Percentiles rank a stretch among this genome's conserved stretches.
These are phyloP conservation scores for Metalampra italica DNA, from an alignment of 2,888 invertebrate genomes.

Conservation along the genomic window DNA sequence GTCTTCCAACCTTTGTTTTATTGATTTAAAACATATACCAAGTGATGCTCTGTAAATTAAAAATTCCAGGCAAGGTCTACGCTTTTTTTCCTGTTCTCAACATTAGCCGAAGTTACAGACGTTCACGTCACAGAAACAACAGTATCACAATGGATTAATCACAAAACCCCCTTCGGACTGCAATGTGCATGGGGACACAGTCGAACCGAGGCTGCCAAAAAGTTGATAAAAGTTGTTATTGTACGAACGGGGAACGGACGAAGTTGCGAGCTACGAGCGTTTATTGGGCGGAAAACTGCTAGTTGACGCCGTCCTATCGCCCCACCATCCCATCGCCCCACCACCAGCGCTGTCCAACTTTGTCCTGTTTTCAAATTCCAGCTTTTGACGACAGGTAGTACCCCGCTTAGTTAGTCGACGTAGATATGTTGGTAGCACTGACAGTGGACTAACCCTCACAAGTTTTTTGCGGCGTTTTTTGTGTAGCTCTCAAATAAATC, in stretches of 20 bases:
- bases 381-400: conserved; percentile 24
- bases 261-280: conserved; percentile 36
- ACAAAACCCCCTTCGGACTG: conserved; percentile 15
- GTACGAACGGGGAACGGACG: conserved; percentile 24
- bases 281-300: conserved; percentile 50
- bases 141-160: conserved; percentile 6
- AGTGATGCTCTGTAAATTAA: too few relatives aligned
- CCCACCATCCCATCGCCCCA: background rate
- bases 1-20: too few relatives aligned
- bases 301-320: conserved; percentile 17
- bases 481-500: too few relatives aligned
- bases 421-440: background rate
- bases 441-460: background rate
- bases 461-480: too few relatives aligned
- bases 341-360: conserved; percentile 36
- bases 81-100: too few relatives aligned
- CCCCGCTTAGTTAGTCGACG: background rate
- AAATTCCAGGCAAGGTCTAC: too few relatives aligned
- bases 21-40: too few relatives aligned
- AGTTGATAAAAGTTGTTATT: conserved; percentile 45
- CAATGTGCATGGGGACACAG: conserved; percentile 23
- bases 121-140: too few relatives aligned
- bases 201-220: conserved; percentile 36
- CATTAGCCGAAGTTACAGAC: too few relatives aligned
- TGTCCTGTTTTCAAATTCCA: conserved; percentile 31